Evolutionary conservation across 1,140 invertebrate genomes (phyloP).

Genomic region (Glossosoma conforme): DNA sequence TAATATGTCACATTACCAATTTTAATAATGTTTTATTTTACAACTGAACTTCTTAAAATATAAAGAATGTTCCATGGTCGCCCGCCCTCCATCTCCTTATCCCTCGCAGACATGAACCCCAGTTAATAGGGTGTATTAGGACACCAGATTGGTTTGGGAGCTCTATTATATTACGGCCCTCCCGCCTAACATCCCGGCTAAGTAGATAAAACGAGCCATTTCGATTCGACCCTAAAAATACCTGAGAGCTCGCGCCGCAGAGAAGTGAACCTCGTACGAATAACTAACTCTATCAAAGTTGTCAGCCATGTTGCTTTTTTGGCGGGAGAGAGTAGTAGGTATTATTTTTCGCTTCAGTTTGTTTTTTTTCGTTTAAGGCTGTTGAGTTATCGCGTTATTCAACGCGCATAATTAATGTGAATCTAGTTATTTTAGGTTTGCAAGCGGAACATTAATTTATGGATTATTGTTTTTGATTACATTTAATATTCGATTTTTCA

Average conservation of each 20-base stretch:
- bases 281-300: conserved; percentile 22
- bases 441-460: not conserved
- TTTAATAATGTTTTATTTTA: too few relatives aligned
- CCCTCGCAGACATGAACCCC: too few relatives aligned
- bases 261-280: conserved; percentile 15
- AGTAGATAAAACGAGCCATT: conserved; percentile 28
- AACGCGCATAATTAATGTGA: not conserved
- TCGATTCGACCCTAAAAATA: conserved; percentile 25
- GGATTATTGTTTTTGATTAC: too few relatives aligned
- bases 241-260: conserved; percentile 10
- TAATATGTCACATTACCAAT: too few relatives aligned
- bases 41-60: too few relatives aligned
- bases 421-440: not conserved
- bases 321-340: not conserved
- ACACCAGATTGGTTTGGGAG: conserved; percentile 27
- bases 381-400: not conserved
- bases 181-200: conserved; percentile 7
- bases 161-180: conserved; percentile 25
- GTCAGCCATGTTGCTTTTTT: conserved; percentile 1
- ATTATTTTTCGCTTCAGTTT: not conserved
- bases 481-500: too few relatives aligned
- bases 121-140: conserved; percentile 28
- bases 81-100: too few relatives aligned
- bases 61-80: too few relatives aligned
- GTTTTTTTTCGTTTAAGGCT: not conserved